Evolutionary conservation across 2,888 invertebrate species (phyloP), one percentile per base, ranked within the genome.

Genomic region (Pyralis farinalis): DNA sequence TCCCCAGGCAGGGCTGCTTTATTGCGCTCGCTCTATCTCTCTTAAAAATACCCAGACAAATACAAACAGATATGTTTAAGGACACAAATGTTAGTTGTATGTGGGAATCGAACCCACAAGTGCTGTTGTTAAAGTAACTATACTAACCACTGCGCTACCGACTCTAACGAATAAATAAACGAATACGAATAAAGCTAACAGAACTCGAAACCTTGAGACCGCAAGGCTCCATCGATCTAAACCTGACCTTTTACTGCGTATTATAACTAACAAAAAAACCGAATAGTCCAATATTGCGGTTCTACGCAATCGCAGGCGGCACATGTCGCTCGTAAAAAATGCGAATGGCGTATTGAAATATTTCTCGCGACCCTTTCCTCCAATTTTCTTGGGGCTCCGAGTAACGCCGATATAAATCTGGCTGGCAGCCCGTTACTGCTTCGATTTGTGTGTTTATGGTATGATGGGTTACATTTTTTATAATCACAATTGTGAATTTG

Each of bases 261-360:
- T 25, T 25, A 25, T 25, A 25, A 25, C 3, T 7, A 5, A 31
- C 37, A 30, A 51, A 47, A 53, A 42, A 29, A 11, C 25, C 25
- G 25, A 25, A 25, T 25, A 25, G 25, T 25, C 63, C 71, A 70
- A 83, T 81, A 79, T 82, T 80, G 81, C 67, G 81, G 81, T 74
- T 69, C 64, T 46, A 61, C 66, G 66, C 73, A 81, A 76, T 75
- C 79, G 74, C 69, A 71, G 73, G 75, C 69, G 65, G 63, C 77
- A 69, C 78, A 82, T 75, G 76, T 73, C 72, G 78, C 72, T 82
- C 83, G 79, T 85, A 83, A 82, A 82, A 82, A 84, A 83, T 80
- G 76, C 70, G 80, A 82, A 83, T 79, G 76, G 83, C 79, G 81
- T 86, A 84, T 86, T 84, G 84, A 83, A 85, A 85, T 84, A 84